Percentiles rank a stretch among this genome's conserved stretches.
Conservation (phyloP, 2,888 invertebrate species). For the Molorchus minor region DNA sequence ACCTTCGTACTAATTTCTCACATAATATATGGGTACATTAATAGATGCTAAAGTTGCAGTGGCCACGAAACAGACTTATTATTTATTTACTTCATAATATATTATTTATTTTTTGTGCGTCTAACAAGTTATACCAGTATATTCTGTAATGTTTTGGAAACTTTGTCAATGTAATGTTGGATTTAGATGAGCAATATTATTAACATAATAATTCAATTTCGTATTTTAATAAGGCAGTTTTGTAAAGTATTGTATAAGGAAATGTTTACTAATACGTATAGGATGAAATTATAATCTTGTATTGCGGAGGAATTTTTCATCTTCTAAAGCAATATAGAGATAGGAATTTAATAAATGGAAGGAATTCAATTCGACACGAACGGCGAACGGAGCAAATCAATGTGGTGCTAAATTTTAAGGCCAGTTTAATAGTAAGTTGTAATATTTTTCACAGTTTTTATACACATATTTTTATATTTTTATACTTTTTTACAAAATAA, state of each 20-base stretch:
- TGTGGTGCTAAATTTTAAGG: constrained; percentile 26
- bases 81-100: too few relatives aligned
- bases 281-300: neutral
- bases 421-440: constrained; percentile 37
- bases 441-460: constrained; percentile 30
- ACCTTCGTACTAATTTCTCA: too few relatives aligned
- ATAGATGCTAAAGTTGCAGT: too few relatives aligned
- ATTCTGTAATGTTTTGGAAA: too few relatives aligned
- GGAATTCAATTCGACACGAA: neutral
- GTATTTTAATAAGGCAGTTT: too few relatives aligned
- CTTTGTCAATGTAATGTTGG: too few relatives aligned
- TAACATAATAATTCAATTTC: too few relatives aligned
- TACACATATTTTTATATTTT: constrained; percentile 24
- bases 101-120: too few relatives aligned
- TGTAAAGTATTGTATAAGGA: neutral
- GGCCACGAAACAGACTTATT: too few relatives aligned
- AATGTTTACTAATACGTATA: neutral
- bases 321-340: neutral
- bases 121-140: too few relatives aligned
- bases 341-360: neutral
- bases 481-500: constrained; percentile 36
- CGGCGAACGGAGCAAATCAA: neutral
- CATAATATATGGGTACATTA: too few relatives aligned
- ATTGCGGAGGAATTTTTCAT: constrained; percentile 1
- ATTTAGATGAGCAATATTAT: too few relatives aligned